phyloP scores from a whole-genome alignment of 2,113 vertebrate genomes.

The Grammomys surdaster region DNA sequence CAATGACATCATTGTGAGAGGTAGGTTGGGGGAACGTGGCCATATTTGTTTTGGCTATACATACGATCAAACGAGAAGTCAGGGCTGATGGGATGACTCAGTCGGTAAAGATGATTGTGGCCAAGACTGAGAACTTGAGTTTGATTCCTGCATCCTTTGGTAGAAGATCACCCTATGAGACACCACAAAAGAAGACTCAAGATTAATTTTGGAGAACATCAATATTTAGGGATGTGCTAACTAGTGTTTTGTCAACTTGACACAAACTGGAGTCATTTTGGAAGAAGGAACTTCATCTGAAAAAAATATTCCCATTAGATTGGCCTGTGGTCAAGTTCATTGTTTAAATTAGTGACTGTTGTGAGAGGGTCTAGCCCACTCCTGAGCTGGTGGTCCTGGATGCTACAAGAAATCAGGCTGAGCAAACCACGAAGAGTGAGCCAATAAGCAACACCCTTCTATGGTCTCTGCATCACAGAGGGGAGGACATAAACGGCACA shows the following conservation, averaged over 20 bases:
- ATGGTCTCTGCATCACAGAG: background rate
- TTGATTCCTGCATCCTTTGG: background rate
- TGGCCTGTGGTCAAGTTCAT: background rate
- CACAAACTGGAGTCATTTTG: background rate
- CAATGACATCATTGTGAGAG: background rate
- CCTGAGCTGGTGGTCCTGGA: background rate
- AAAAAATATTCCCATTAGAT: background rate
- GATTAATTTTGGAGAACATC: background rate
- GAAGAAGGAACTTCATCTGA: background rate
- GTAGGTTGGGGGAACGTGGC: background rate
- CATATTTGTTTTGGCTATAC: background rate
- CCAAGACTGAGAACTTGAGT: background rate
- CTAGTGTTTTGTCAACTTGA: background rate
- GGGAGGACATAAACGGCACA: background rate
- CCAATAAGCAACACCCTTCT: background rate
- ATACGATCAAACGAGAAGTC: background rate
- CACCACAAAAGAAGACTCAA: background rate
- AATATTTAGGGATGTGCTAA: background rate
- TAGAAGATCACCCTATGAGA: background rate
- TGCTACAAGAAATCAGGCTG: background rate
- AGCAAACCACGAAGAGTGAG: background rate
- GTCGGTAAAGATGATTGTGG: background rate
- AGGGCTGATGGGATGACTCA: background rate
- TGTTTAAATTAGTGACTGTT: background rate
- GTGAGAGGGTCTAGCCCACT: background rate